Conservation (phyloP, 2,888 invertebrate genomes). For the Ormia ochracea region DNA sequence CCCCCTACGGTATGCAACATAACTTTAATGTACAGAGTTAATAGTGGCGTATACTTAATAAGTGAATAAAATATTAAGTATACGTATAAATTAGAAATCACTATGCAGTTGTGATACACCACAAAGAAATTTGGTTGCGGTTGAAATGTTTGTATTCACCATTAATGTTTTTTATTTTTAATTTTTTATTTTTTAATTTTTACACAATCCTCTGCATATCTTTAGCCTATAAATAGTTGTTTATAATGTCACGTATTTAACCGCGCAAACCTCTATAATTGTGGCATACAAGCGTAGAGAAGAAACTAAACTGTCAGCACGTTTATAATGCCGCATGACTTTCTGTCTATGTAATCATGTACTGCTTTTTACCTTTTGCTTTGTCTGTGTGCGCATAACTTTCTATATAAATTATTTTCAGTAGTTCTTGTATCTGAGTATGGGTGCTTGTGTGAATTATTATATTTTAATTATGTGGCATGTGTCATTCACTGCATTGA, state of each 20-base stretch:
- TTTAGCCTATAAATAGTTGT: not conserved
- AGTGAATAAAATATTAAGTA: too few species aligned
- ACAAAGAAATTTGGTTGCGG: too few species aligned
- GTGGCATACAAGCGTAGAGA: conserved; percentile 22
- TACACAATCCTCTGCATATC: too few species aligned
- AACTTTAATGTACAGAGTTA: too few species aligned
- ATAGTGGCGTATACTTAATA: too few species aligned
- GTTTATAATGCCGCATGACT: conserved; percentile 24
- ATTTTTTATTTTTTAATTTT: too few species aligned
- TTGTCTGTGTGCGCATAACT: conserved; percentile 38
- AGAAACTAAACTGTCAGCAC: conserved; percentile 49
- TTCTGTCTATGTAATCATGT: not conserved
- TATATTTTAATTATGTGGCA: conserved; percentile 71
- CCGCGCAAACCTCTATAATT: conserved; percentile 50
- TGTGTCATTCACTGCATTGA: conserved; percentile 65
- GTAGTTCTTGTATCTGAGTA: not conserved
- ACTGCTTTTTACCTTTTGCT: not conserved
- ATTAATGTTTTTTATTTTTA: too few species aligned
- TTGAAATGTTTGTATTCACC: too few species aligned
- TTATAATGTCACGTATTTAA: conserved; percentile 51
- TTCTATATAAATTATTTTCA: conserved; percentile 1
- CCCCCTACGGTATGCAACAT: too few species aligned
- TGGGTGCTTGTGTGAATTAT: conserved; percentile 63
- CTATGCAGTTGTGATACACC: too few species aligned
- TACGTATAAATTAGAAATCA: too few species aligned